phyloP scores from a whole-genome alignment of 2,888 invertebrate genomes.

The Stenurella melanura region DNA sequence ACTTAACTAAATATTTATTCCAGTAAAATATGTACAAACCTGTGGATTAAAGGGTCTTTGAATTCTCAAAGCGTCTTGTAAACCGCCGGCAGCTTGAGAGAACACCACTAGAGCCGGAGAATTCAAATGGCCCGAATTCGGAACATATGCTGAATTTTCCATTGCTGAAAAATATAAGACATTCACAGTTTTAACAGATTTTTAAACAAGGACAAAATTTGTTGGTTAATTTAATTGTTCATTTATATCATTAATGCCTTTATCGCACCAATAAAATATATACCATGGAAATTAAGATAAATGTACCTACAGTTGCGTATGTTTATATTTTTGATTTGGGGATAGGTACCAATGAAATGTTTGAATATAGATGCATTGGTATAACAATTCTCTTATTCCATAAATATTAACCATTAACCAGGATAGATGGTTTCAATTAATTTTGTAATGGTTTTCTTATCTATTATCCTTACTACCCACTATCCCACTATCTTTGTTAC shows the following conservation, averaged over 20 bases:
- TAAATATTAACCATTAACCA: too few relatives aligned
- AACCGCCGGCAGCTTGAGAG: conserved; percentile 84
- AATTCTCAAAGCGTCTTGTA: conserved; percentile 84
- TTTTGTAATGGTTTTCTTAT: too few relatives aligned
- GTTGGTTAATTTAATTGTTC: conserved; percentile 36
- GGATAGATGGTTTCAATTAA: too few relatives aligned
- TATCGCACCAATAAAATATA: not conserved
- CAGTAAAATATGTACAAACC: conserved; percentile 72
- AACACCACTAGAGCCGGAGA: conserved; percentile 85
- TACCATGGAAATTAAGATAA: too few relatives aligned
- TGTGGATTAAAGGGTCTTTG: conserved; percentile 85
- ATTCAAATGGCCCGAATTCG: conserved; percentile 83
- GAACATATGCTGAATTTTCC: conserved; percentile 85
- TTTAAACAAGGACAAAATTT: not conserved
- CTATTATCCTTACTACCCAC: too few relatives aligned
- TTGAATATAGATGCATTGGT: too few relatives aligned
- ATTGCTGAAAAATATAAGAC: conserved; percentile 71
- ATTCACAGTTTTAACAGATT: conserved; percentile 38
- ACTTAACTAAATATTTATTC: not conserved
- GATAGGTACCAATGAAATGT: too few relatives aligned
- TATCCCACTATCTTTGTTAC: too few relatives aligned
- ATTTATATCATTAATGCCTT: too few relatives aligned
- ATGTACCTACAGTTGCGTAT: too few relatives aligned
- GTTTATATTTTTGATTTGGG: too few relatives aligned
- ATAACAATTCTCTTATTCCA: too few relatives aligned